phyloP scores from a whole-genome alignment of 1,140 invertebrate species.

The Drosophila triauraria region DNA sequence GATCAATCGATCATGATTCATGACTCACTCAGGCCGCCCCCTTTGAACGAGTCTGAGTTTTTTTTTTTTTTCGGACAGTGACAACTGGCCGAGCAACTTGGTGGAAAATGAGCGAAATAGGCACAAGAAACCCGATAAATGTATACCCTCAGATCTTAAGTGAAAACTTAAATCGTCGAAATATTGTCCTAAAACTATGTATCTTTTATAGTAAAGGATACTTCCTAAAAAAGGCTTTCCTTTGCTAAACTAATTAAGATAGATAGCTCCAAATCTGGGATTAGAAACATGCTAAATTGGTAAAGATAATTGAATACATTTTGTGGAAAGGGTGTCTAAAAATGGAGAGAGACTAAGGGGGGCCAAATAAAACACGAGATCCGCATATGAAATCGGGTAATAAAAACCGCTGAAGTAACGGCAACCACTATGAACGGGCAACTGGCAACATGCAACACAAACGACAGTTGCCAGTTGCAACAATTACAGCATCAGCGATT shows the following conservation, averaged over 20 bases:
- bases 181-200: no score
- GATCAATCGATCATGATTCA: conserved; percentile 17
- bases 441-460: conserved; percentile 43
- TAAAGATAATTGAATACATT: not conserved
- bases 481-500: conserved; percentile 77
- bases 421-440: conserved; percentile 5
- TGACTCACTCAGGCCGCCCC: conserved; percentile 15
- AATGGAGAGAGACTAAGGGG: not conserved
- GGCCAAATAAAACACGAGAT: conserved; percentile 10
- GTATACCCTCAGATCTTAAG: not conserved
- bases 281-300: not conserved
- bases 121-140: conserved; percentile 1
- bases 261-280: not conserved
- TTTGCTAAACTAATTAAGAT: no score
- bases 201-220: no score
- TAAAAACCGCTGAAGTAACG: conserved; percentile 35
- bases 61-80: not conserved
- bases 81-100: conserved; percentile 5
- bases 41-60: not conserved
- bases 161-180: no score
- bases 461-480: conserved; percentile 59
- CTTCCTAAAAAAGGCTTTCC: no score
- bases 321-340: not conserved
- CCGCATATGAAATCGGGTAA: conserved; percentile 36
- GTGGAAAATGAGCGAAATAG: not conserved